These are phyloP conservation scores for Lepidurus packardi DNA, from an alignment of 1,140 invertebrate genomes.

Conservation along the genomic window DNA sequence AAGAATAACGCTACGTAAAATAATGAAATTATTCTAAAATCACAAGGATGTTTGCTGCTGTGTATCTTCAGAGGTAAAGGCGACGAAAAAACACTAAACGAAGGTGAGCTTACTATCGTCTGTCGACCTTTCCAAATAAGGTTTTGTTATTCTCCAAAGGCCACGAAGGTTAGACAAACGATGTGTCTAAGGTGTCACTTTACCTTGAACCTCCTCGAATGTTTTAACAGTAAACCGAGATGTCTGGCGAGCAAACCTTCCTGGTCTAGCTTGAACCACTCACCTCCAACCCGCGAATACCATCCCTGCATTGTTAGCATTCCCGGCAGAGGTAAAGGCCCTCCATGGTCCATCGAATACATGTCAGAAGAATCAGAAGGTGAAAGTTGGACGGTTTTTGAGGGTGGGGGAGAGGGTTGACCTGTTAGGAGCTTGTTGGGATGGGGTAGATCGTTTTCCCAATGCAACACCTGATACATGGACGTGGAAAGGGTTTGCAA, in stretches of 20 bases:
- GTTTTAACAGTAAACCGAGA: neutral
- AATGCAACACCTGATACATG: constrained; percentile 10
- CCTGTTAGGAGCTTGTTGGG: neutral
- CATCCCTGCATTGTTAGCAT: constrained; percentile 5
- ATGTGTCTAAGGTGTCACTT: neutral
- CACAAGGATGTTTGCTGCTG: too few species aligned
- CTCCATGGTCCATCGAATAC: constrained; percentile 1
- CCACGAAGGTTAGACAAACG: too few species aligned
- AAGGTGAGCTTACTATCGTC: too few species aligned
- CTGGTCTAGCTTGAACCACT: neutral
- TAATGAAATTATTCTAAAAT: too few species aligned
- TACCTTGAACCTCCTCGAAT: neutral
- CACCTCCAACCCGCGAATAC: constrained; percentile 12
- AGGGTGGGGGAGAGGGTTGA: neutral
- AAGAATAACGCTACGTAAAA: too few species aligned
- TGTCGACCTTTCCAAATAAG: too few species aligned
- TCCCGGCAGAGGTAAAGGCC: neutral
- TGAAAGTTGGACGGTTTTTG: neutral
- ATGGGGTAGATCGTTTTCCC: neutral
- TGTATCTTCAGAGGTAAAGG: too few species aligned
- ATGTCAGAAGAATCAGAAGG: neutral
- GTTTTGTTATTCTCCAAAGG: too few species aligned
- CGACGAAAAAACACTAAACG: too few species aligned
- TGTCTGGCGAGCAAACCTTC: neutral
- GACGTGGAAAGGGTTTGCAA: neutral